Percentiles rank a stretch among this genome's conserved stretches.
Evolutionary conservation across 2,113 vertebrate genomes (phyloP).

Genomic region (Eulemur rufifrons): DNA sequence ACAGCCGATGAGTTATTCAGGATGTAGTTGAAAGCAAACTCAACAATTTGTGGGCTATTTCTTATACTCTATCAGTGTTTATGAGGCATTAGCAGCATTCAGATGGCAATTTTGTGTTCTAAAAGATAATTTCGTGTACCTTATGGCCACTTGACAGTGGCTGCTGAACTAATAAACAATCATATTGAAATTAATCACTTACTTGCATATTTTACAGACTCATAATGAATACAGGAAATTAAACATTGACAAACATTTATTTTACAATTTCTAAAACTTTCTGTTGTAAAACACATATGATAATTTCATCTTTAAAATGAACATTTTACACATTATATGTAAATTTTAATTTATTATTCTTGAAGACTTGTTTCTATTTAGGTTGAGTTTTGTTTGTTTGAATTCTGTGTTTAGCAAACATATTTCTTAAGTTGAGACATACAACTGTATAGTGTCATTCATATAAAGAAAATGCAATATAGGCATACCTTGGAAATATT

Average conservation of each 20-base stretch:
- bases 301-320: neutral
- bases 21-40: conserved; percentile 42
- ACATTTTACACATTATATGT: neutral
- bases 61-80: neutral
- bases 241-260: neutral
- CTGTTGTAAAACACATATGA: neutral
- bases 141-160: neutral
- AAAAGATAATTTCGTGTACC: neutral
- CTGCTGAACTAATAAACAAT: neutral
- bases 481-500: neutral
- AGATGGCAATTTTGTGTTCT: neutral
- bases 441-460: neutral
- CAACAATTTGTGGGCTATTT: neutral
- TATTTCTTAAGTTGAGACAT: neutral
- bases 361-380: neutral
- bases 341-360: neutral
- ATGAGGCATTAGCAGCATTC: conserved; percentile 7
- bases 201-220: neutral
- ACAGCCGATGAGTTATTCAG: neutral
- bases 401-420: neutral
- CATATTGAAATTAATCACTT: neutral
- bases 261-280: neutral
- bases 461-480: neutral
- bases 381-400: neutral
- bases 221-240: neutral